Evolutionary conservation across 2,888 invertebrate genomes (phyloP).

Genomic region (Ferdinandea cuprea): DNA sequence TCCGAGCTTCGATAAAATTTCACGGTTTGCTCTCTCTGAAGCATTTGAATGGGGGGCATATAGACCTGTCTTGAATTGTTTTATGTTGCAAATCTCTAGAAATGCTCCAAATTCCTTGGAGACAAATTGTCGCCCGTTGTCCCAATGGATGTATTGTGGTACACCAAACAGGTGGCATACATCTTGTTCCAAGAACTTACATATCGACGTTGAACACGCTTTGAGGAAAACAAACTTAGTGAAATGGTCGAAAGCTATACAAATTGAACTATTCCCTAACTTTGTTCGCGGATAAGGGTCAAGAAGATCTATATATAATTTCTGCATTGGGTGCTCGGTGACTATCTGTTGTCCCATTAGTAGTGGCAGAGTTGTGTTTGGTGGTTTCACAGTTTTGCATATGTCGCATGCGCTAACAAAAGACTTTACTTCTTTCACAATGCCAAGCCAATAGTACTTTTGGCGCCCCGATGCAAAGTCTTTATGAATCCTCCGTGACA

Average conservation of each 20-base stretch:
- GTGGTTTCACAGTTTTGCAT: background rate
- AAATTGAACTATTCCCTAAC: slow-evolving; percentile 30
- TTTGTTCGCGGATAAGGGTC: slow-evolving; percentile 58
- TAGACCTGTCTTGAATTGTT: background rate
- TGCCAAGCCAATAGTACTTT: background rate
- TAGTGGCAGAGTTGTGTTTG: slow-evolving; percentile 26
- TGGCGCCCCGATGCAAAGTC: no score
- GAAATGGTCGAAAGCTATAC: slow-evolving; percentile 60
- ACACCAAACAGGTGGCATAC: slow-evolving; percentile 17
- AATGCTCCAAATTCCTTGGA: slow-evolving; percentile 9
- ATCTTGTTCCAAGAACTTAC: slow-evolving; percentile 17
- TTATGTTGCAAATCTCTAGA: background rate
- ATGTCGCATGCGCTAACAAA: background rate
- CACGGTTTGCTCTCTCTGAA: slow-evolving; percentile 11
- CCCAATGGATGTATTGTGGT: background rate
- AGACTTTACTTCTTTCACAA: background rate
- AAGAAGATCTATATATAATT: slow-evolving; percentile 48
- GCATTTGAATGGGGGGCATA: slow-evolving; percentile 16
- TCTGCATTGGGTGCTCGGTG: slow-evolving; percentile 56
- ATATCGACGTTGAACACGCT: slow-evolving; percentile 20
- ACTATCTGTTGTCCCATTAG: slow-evolving; percentile 46
- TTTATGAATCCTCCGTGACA: background rate
- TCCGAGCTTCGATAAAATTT: slow-evolving; percentile 11
- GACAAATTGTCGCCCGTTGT: slow-evolving; percentile 21
- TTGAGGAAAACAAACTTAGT: slow-evolving; percentile 46